Base-by-base conservation (phyloP, 2,797 vertebrate species). In the Gephyroberyx darwinii region DNA sequence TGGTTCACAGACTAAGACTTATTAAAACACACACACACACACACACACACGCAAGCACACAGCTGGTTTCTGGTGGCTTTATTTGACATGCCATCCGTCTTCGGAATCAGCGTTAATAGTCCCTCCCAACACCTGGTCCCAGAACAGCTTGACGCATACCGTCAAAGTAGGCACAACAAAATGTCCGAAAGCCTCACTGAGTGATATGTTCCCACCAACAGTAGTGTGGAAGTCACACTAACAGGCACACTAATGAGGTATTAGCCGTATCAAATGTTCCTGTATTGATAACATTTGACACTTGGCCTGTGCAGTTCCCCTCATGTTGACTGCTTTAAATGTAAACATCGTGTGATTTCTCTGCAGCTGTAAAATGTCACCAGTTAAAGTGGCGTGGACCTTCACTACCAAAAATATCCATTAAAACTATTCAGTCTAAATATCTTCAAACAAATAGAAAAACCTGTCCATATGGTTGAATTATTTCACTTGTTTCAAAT, bases 61-160 rank as follows among this genome's bases (percentile, higher is more conserved):
- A 85, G 73, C 71, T 86, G 75, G 52, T 75, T 78, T 83, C 66
- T 72, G 66, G 53, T 37, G 10, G 47, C 75, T 87, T 80, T 87
- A 75, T 90, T 89, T 89, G 88, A 88, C 90, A 90, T 77, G 62
- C 81, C 83, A 75, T 89, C 85, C 76, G 74, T 88, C 89, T 78
- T 90, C 80, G 78, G 60, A 20, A 74, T 79, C 81, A 64, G 74
- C 77, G 75, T 78, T 75, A 78, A 82, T 63, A 81, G 79, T 74
- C 73, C 45, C 52, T 74, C 70, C 64, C 61, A 69, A 79, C 85
- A 86, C 82, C 83, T 87, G 86, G 73, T 85, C 78, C 73, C 83
- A 73, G 52, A 79, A 35, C 81, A 85, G 84, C 78, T 76, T 81
- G 83, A 78, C 76, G 55, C 64, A 63, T n/a, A 2, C 50, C 58